Evolutionary conservation across 1,140 invertebrate genomes (phyloP), one percentile per base, ranked within the genome.

Genomic region (Lutraria rhynchaena): DNA sequence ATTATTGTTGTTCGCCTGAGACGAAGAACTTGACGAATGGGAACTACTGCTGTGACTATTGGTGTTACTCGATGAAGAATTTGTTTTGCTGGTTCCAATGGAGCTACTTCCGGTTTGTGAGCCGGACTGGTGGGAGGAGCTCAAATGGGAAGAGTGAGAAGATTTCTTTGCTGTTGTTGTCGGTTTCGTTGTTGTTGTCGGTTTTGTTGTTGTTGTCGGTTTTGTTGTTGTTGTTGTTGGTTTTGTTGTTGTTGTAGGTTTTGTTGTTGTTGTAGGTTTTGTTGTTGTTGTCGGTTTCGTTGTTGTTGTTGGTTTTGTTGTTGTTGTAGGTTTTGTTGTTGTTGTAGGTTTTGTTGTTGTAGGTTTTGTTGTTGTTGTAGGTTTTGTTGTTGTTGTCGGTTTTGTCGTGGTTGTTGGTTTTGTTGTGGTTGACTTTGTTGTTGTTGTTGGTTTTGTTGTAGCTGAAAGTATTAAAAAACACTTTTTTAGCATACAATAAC

Each of bases 261-360:
- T n/a, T 65, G 15, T 31, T 31, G 51, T 61, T 46, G 73, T 76
- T 37, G 74, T 76, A 31, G 74, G 58, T 37, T 76, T 63, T 19
- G 55, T 33, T 29, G 74, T 76, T 0, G 57, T 76, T 1, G 74
- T 61, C 37, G 74, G 70, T n/a, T 60, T 76, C 1, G 55, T 58
- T 63, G 74, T 61, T 11, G 41, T 76, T 13, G 74, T 0, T n/a
- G 41, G 61, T 27, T 31, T 33, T 51, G 74, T 76, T 31, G 74
- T 76, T 0, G 58, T 19, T 15, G 24, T 51, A 1, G 58, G 41
- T 35, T 41, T 49, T 13, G 74, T 76, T 9, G 74, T 76, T 9
- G 74, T 65, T 19, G 55, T 58, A 4, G 55, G 55, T 65, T 37
- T 55, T 55, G 51, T 61, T 46, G 73, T 76, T 22, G 74, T 76